Evolutionary conservation across 2,888 invertebrate species (phyloP), one percentile per base, ranked within the genome.

Genomic region (Syrphus vitripennis): DNA sequence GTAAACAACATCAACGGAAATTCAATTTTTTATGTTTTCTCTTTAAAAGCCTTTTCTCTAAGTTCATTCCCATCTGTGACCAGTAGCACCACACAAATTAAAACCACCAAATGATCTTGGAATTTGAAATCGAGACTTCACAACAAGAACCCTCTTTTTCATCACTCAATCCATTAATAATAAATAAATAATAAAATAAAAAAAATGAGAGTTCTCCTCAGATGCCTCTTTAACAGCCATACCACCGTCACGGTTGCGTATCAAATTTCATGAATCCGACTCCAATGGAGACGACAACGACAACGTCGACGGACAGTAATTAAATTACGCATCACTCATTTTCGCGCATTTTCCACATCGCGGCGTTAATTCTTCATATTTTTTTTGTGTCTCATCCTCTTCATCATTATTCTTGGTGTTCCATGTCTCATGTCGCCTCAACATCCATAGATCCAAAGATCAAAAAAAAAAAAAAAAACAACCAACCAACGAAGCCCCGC

Each of bases 261-360:
- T 86, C 77, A 69, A 70, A 86, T 86, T 86, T 82, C 84, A 40
- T 7, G 57, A 26, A 37, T 59, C 34, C 59, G 59, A 37, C 59
- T 59, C 59, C 24, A 26, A 50, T 50, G 50, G 3, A 7, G 34
- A 59, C 21, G 34, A 4, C 59, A 31, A 45, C 24, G 50, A 69
- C 24, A 34, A 69, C 31, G 79, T 53, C 61, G 57, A 74, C 71
- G 59, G 45, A 69, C 69, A 53, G 50, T 78, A 72, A 87, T 83
- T 87, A 80, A 87, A 84, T 84, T 74, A 87, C 87, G 84, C 87
- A 84, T 87, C 84, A 87, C 61, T 87, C 80, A 87, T 84, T 87
- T 87, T 87, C 87, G 87, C 87, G 87, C 84, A 87, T 84, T 84
- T 87, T 87, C 84, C 87, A 87, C 84, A 57, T 87, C 87, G 87